A percentile compares a stretch with the other conserved stretches of the same genome.
phyloP scores from a whole-genome alignment of 2,797 vertebrate species.

The Ciconia nigra region DNA sequence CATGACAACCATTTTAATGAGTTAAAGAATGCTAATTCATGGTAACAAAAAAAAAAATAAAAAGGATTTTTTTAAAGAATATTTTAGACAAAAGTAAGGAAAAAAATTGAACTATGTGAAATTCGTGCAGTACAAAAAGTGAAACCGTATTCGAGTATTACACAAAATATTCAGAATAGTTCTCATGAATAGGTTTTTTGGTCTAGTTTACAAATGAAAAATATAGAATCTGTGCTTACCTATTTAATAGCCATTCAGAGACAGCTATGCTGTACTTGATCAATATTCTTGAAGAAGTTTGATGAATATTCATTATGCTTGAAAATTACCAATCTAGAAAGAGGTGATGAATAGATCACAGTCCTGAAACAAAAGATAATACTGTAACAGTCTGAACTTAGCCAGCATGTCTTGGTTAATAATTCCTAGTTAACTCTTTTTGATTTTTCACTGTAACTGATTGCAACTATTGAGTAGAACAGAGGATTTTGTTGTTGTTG shows the following conservation, averaged over 20 bases:
- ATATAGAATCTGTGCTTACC: not conserved
- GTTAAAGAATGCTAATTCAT: not conserved
- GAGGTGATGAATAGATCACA: not conserved
- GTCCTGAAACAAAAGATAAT: not conserved
- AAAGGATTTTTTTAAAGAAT: not conserved
- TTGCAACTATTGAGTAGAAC: not conserved
- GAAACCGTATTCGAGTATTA: not conserved
- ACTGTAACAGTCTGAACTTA: not conserved
- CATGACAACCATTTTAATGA: not conserved
- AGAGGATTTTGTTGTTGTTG: not conserved
- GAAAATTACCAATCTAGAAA: not conserved
- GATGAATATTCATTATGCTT: not conserved
- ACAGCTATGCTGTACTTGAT: not conserved
- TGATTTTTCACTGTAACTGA: not conserved
- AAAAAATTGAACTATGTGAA: not conserved
- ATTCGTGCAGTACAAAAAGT: not conserved
- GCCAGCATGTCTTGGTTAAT: not conserved
- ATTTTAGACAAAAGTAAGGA: not conserved
- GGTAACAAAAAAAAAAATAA: not conserved
- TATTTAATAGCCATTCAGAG: not conserved
- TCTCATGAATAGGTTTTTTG: not conserved
- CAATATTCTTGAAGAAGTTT: not conserved
- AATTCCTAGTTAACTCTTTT: not conserved
- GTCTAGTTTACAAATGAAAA: not conserved
- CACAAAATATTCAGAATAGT: not conserved